A percentile compares a stretch with the other conserved stretches of the same genome.
Conservation (phyloP, 2,113 vertebrate species). For the Tylochromis polylepis region DNA sequence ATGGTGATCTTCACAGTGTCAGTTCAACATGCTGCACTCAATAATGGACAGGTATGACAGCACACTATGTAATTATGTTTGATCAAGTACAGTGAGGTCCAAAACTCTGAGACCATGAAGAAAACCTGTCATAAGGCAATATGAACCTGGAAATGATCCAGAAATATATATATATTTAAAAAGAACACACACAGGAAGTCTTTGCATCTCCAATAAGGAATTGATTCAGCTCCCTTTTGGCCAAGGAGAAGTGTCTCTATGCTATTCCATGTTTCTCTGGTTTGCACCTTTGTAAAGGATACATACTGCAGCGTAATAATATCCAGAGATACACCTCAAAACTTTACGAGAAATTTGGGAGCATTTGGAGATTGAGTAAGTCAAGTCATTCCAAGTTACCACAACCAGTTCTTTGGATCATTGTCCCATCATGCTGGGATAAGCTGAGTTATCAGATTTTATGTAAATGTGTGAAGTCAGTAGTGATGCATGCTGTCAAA, state of each 20-base stretch:
- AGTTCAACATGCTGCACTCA: conserved; percentile 59
- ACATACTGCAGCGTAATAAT: neutral
- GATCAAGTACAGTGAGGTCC: neutral
- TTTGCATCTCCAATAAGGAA: neutral
- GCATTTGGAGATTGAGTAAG: neutral
- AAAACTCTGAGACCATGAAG: neutral
- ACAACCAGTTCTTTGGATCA: neutral
- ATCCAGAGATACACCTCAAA: neutral
- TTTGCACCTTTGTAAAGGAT: neutral
- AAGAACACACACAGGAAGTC: neutral
- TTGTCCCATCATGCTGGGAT: neutral
- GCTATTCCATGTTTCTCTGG: accelerated
- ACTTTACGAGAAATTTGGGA: neutral
- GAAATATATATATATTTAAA: too few species aligned
- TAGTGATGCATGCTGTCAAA: neutral
- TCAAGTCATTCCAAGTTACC: neutral
- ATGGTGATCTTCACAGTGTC: conserved; percentile 66
- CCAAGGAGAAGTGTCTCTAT: neutral
- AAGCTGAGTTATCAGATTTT: neutral
- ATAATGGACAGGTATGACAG: conserved; percentile 56
- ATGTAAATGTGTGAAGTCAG: neutral
- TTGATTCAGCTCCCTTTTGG: neutral
- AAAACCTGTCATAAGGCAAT: too few species aligned
- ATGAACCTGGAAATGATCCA: too few species aligned
- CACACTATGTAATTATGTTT: neutral